phyloP scores from a whole-genome alignment of 2,888 invertebrate species.

The Ganaspis brasiliensis region DNA sequence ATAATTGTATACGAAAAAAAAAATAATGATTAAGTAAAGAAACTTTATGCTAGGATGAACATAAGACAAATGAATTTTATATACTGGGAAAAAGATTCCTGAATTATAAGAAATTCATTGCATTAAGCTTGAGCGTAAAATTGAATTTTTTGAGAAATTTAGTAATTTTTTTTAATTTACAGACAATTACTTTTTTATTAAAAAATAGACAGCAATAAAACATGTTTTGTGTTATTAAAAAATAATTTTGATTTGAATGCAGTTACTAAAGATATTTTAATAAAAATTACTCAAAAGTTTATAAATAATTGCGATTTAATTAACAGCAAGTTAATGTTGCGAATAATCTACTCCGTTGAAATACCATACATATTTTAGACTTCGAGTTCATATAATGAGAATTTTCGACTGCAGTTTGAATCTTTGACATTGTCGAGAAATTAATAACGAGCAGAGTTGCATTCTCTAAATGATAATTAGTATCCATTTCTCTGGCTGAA shows the following conservation, averaged over 20 bases:
- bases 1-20: too few relatives aligned
- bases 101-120: conserved; percentile 4
- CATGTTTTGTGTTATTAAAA: too few relatives aligned
- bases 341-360: too few relatives aligned
- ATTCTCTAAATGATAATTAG: conserved; percentile 22
- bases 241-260: too few relatives aligned
- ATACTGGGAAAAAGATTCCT: neutral
- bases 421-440: conserved; percentile 14
- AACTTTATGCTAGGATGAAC: neutral
- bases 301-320: neutral
- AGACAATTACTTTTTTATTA: too few relatives aligned
- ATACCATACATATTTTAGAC: neutral
- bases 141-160: too few relatives aligned
- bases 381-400: neutral
- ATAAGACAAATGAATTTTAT: neutral
- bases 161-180: too few relatives aligned
- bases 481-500: neutral
- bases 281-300: too few relatives aligned
- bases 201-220: too few relatives aligned
- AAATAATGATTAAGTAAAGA: conserved; percentile 5
- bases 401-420: neutral
- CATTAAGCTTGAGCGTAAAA: conserved; percentile 1
- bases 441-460: conserved; percentile 8
- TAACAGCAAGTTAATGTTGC: neutral
- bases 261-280: too few relatives aligned